Conservation (phyloP, 2,888 invertebrate genomes). For the Protonemura montana region DNA sequence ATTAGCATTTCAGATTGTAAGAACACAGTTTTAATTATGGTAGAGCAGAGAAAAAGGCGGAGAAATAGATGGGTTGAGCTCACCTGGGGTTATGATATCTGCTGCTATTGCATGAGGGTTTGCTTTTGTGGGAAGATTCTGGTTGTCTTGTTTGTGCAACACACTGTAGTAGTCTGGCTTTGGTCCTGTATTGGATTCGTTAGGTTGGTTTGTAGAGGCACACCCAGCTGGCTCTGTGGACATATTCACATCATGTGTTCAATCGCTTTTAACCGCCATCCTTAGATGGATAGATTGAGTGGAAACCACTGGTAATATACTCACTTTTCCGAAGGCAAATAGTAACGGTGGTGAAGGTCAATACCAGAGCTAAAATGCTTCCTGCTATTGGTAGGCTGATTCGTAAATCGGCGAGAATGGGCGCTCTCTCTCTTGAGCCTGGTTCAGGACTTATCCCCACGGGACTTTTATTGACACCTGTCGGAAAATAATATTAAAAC, state of each 20-base stretch:
- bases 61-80: not conserved
- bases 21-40: too few species aligned
- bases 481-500: not conserved
- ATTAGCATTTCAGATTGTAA: not conserved
- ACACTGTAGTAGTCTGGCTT: constrained; percentile 49
- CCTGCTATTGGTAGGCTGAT: constrained; percentile 49
- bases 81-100: constrained; percentile 29
- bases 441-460: constrained; percentile 46
- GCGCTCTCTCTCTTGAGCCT: constrained; percentile 33
- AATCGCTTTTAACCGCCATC: too few species aligned
- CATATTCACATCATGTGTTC: too few species aligned
- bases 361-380: constrained; percentile 48
- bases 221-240: constrained; percentile 45
- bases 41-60: too few species aligned
- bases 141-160: constrained; percentile 42
- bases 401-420: constrained; percentile 45
- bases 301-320: too few species aligned
- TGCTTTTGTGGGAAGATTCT: not conserved
- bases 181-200: constrained; percentile 34
- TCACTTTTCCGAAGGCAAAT: constrained; percentile 49
- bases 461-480: constrained; percentile 43
- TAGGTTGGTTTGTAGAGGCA: constrained; percentile 31
- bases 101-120: not conserved
- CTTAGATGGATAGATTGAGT: too few species aligned
- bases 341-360: constrained; percentile 48